Base-by-base conservation (phyloP, 2,113 vertebrate species). In the Ptilonorhynchus violaceus region DNA sequence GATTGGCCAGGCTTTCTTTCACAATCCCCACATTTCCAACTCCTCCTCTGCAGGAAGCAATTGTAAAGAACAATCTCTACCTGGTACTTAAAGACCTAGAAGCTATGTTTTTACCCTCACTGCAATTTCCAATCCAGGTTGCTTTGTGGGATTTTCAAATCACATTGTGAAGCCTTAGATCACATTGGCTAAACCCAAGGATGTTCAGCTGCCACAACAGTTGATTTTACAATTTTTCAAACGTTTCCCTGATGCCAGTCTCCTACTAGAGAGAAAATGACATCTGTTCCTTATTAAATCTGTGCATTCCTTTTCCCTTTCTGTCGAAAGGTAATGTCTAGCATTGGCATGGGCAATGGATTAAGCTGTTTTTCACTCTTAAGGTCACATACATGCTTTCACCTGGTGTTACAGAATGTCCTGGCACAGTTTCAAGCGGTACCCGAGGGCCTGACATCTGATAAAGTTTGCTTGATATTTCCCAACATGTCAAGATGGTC, bases 201-300 rank as follows among this genome's bases (percentile, higher is more conserved):
- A 96, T 86, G 76, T 94, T 94, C 41, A 83, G 75, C 72, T 94
- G 75, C 92, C 62, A 78, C 88, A 93, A 62, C n/a, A 88, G 68
- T 89, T 95, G 50, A 88, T 46, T 75, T 89, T 85, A 87, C 91
- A 77, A 84, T 94, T 91, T 97, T 87, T 96, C 94, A 93, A 80
- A 81, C 8, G 7, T 88, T 79, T 94, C 42, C n/a, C 44, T 78
- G 78, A 85, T 88, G 76, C 75, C 77, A 67, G 30, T 69, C 33
- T 83, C 28, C 59, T 92, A 22, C 76, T 64, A 52, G 50, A 88
- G 88, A 80, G 67, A 82, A 88, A 96, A 92, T 81, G 63, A 82
- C 63, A 77, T 82, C 68, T 64, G 35, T 42, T 96, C 42, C n/a
- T 85, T 93, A 78, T 85, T 80, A 72, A 91, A 42, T 58, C 74